Base-by-base conservation (phyloP, 2,797 vertebrate species). In the Oreortyx pictus region DNA sequence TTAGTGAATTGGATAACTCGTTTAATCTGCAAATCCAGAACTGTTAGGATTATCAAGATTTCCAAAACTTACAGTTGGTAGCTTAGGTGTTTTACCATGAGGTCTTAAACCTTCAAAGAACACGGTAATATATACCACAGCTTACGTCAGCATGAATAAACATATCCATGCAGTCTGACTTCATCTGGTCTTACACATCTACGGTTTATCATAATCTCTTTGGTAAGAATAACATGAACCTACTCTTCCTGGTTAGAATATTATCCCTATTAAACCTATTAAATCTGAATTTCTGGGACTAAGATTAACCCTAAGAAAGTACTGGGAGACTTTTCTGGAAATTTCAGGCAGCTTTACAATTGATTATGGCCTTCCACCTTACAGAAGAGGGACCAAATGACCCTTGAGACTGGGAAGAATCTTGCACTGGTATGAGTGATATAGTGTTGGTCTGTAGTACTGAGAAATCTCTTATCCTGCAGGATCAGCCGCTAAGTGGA, bases 401-500 rank as follows among this genome's bases (percentile, higher is more conserved):
- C n/a, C 13, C 5, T 6, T 9, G 37, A 81, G 18, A 50, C 39
- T 72, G 25, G 66, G 29, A 91, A 82, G 57, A 77, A 57, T 8
- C 11, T 77, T 39, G 15, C 16, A 19, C 19, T 88, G 89, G 22
- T 47, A 11, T 31, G 29, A 56, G 11, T 61, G 46, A 10, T 18
- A 8, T 7, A 2, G 9, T 87, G 14, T 43, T 89, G 20, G 7
- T 68, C 25, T 89, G 19, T 74, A 62, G 73, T 47, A 33, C 75
- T 89, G 59, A 91, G 43, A 76, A 56, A 62, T 19, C 78, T 44
- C 25, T 59, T 57, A 93, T 97, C 39, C 52, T 60, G 5, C 90
- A 99, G 98, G 98, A 98, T 91, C 98, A 98, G 67, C 68, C 82
- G 2, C 68, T 99, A 10, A 97, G 97, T 19, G 98, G 98, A 19